These are phyloP conservation scores for Daktulosphaira vitifoliae DNA, from an alignment of 1,140 invertebrate genomes.

Conservation along the genomic window DNA sequence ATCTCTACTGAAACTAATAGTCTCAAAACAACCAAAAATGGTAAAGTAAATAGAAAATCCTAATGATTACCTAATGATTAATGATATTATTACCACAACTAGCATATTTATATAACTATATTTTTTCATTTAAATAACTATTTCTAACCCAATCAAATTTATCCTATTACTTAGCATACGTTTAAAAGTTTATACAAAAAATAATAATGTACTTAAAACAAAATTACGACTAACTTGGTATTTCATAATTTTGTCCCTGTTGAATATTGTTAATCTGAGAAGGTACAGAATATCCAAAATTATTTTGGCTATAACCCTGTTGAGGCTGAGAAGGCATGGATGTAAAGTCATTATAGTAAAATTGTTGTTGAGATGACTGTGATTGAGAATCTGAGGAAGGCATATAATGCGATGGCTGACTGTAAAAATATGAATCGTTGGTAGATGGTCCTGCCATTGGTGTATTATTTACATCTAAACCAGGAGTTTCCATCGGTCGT, in stretches of 20 bases:
- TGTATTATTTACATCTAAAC: constrained; percentile 2
- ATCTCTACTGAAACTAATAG: too few relatives aligned
- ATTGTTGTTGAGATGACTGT: background rate
- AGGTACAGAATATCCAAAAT: background rate
- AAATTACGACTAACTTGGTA: too few relatives aligned
- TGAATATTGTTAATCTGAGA: background rate
- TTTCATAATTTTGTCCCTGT: background rate
- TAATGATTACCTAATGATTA: too few relatives aligned
- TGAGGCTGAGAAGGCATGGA: background rate
- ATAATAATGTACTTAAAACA: too few relatives aligned
- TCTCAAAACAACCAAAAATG: too few relatives aligned
- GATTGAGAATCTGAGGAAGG: background rate
- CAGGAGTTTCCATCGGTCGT: constrained; percentile 16
- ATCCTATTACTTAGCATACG: too few relatives aligned
- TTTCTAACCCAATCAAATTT: too few relatives aligned
- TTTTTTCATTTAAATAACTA: too few relatives aligned
- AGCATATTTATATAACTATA: too few relatives aligned
- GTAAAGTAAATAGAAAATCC: too few relatives aligned
- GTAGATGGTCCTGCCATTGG: background rate
- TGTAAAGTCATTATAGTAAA: constrained; percentile 6
- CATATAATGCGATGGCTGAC: background rate
- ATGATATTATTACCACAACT: too few relatives aligned
- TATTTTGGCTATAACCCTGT: background rate
- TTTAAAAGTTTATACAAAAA: too few relatives aligned
- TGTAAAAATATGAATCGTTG: background rate